Evolutionary conservation across 1,140 invertebrate species (phyloP).

Genomic region (Steinernema khuongi): DNA sequence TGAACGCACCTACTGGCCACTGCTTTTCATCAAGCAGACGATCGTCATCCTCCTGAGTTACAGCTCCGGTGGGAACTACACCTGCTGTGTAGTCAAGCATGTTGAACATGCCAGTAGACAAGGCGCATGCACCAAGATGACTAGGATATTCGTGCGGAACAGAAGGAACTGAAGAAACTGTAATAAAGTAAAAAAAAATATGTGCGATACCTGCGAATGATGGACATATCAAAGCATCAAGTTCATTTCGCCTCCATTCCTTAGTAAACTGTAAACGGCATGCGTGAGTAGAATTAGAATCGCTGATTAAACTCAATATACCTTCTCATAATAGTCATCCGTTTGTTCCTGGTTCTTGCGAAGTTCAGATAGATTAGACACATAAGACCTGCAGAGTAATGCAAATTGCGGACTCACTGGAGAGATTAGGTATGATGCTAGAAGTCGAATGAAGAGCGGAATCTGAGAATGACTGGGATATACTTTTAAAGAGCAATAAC

Average conservation of each 20-base stretch:
- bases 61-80: conserved; percentile 29
- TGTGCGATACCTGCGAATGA: conserved; percentile 34
- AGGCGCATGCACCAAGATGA: conserved; percentile 35
- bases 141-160: conserved; percentile 44
- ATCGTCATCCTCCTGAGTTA: conserved; percentile 30
- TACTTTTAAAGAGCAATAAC: not conserved
- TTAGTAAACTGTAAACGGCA: conserved; percentile 45
- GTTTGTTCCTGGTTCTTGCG: conserved; percentile 37
- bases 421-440: conserved; percentile 30
- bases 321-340: conserved; percentile 42
- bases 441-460: conserved; percentile 39
- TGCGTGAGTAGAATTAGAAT: conserved; percentile 32
- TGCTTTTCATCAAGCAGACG: not conserved
- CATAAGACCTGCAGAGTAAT: conserved; percentile 19
- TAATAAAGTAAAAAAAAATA: not conserved
- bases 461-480: conserved; percentile 33
- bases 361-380: conserved; percentile 26
- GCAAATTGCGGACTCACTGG: conserved; percentile 36
- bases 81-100: conserved; percentile 32
- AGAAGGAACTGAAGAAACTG: conserved; percentile 34
- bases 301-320: conserved; percentile 23
- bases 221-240: conserved; percentile 53
- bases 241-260: conserved; percentile 42
- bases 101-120: conserved; percentile 46
- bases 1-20: not conserved